Evolutionary conservation across 1,140 invertebrate genomes (phyloP), one percentile per base, ranked within the genome.

Genomic region (Lerema accius): DNA sequence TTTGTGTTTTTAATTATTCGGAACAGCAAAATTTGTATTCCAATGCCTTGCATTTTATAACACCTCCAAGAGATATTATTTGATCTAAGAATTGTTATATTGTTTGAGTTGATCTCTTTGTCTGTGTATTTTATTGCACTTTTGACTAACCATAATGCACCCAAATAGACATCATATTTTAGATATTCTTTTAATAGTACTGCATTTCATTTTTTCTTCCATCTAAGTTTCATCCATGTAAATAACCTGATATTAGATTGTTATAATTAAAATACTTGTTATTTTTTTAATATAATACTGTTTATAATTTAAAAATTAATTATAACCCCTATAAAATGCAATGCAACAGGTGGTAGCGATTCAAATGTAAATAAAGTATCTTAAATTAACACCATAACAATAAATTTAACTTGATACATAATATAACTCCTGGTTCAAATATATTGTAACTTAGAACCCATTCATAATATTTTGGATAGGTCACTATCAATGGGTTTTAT

Each of bases 1-100:
- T 89, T 53, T 88, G 86, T 71, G 74, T 89, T 78, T 82, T 69
- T 82, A 92, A 86, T 82, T 91, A 84, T 63, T 91, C 78, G 66
- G 92, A 91, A 66, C 92, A 93, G 84, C 84, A 88, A 70, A 85
- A 78, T 67, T 86, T 95, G 84, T 95, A 96, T 69, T 96, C 95
- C 39, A 96, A 96, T 89, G 94, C 95, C 67, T 90, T 96, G 69
- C 93, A 96, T 92, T 96, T 96, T 85, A 94, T 97, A 62, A 94
- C 94, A 78, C 93, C 95, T 48, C 95, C 95, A 28, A 93, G 92
- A 82, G 94, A 95, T 91, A 92, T 95, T 76, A 94, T 95, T 90
- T 96, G 93, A 82, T 28, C 32, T 5, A 32, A 50, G 4, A 35
- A 53, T 35, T 46, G 5, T 43, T 14, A 19, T 19, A 55, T n/a